These are phyloP conservation scores for Perca fluviatilis DNA, from an alignment of 2,113 vertebrate species.

Conservation along the genomic window DNA sequence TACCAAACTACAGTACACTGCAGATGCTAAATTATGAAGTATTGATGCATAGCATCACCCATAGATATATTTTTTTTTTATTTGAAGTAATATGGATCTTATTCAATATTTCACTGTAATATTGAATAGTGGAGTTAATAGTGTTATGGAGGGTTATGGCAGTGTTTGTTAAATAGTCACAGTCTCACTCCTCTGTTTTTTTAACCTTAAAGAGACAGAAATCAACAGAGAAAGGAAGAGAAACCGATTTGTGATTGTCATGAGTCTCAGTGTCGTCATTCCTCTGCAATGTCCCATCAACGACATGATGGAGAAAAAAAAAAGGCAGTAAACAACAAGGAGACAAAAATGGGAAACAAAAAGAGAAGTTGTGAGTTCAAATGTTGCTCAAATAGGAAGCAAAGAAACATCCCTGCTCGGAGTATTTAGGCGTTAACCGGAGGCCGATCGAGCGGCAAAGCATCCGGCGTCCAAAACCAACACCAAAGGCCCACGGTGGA, in stretches of 20 bases:
- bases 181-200: conserved; percentile 16
- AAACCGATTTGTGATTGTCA: conserved; percentile 62
- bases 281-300: conserved; percentile 29
- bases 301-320: neutral
- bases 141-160: conserved; percentile 67
- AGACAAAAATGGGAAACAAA: neutral
- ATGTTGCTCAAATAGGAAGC: conserved; percentile 7
- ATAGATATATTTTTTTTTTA: conserved; percentile 40
- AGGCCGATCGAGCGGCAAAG: neutral
- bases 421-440: neutral
- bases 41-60: conserved; percentile 78
- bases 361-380: neutral
- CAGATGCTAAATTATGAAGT: conserved; percentile 53
- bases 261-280: conserved; percentile 39
- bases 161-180: conserved; percentile 49
- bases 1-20: conserved; percentile 66
- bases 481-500: neutral
- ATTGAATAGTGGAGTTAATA: conserved; percentile 58
- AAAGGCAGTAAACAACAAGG: neutral
- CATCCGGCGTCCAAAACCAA: neutral
- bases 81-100: conserved; percentile 28
- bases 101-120: conserved; percentile 41
- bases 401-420: conserved; percentile 14
- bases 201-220: conserved; percentile 22
- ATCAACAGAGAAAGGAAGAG: conserved; percentile 14